Evolutionary conservation across 2,113 vertebrate species (phyloP).

Genomic region (Vidua macroura): DNA sequence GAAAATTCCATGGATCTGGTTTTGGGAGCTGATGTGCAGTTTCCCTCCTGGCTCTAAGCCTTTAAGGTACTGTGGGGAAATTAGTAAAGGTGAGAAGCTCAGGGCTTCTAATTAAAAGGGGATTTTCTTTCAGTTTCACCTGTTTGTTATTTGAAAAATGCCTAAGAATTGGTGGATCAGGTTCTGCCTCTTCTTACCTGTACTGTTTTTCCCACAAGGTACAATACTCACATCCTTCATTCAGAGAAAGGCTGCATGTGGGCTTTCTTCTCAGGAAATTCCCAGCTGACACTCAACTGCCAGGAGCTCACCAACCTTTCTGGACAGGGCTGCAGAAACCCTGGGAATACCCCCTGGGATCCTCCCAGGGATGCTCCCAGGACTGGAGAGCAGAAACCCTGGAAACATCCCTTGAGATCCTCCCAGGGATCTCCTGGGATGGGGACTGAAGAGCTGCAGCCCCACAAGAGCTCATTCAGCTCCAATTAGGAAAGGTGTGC

Average conservation of each 20-base stretch:
- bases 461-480: not conserved
- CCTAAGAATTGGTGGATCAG: not conserved
- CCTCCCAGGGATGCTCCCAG: not conserved
- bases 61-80: not conserved
- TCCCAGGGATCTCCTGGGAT: not conserved
- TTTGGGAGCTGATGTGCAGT: not conserved
- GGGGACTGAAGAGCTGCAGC: rapidly evolving
- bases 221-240: not conserved
- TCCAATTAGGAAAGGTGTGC: rapidly evolving
- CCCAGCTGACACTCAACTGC: not conserved
- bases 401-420: not conserved
- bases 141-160: not conserved
- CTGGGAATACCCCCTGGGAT: rapidly evolving
- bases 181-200: not conserved
- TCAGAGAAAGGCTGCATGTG: rapidly evolving
- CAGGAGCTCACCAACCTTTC: not conserved
- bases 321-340: rapidly evolving
- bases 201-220: not conserved
- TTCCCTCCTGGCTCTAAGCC: not conserved
- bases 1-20: rapidly evolving
- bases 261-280: not conserved
- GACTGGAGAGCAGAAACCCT: too few species aligned
- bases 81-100: not conserved
- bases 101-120: not conserved
- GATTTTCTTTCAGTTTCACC: not conserved